phyloP scores from a whole-genome alignment of 2,888 invertebrate genomes.

The Drosophila kuntzei region DNA sequence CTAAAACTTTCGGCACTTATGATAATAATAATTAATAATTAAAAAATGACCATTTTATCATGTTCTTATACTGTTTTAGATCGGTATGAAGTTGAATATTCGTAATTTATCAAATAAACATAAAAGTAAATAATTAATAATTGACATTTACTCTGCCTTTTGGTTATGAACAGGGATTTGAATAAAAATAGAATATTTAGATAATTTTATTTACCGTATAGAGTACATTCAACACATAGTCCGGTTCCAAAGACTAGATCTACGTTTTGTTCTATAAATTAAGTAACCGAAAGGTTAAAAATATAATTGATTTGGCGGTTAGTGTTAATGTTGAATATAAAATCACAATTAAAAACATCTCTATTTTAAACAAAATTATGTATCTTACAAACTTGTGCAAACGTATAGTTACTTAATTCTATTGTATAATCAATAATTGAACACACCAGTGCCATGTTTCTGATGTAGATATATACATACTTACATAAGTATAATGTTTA shows the following conservation, averaged over 20 bases:
- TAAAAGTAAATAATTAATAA: background rate
- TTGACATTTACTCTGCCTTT: slow-evolving; percentile 6
- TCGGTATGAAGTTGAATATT: background rate
- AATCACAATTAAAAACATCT: background rate
- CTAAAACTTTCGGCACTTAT: background rate
- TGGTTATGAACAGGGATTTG: slow-evolving; percentile 32
- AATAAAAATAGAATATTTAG: slow-evolving; percentile 19
- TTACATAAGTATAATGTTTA: slow-evolving; percentile 25
- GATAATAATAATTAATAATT: background rate
- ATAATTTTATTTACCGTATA: slow-evolving; percentile 28
- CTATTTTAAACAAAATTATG: slow-evolving; percentile 3
- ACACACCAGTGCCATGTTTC: slow-evolving; percentile 36
- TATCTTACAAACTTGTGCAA: slow-evolving; percentile 24
- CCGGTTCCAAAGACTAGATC: slow-evolving; percentile 24
- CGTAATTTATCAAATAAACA: slow-evolving; percentile 1
- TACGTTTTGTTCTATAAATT: slow-evolving; percentile 23
- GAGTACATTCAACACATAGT: slow-evolving; percentile 17
- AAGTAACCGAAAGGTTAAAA: background rate
- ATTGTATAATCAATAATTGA: slow-evolving; percentile 34
- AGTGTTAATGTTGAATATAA: slow-evolving; percentile 32
- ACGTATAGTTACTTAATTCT: slow-evolving; percentile 34
- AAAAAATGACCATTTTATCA: slow-evolving; percentile 14
- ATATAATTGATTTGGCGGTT: slow-evolving; percentile 41
- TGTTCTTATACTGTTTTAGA: slow-evolving; percentile 9
- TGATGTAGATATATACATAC: slow-evolving; percentile 32